Conservation (phyloP, 2,797 vertebrate genomes). For the Artibeus jamaicensis region DNA sequence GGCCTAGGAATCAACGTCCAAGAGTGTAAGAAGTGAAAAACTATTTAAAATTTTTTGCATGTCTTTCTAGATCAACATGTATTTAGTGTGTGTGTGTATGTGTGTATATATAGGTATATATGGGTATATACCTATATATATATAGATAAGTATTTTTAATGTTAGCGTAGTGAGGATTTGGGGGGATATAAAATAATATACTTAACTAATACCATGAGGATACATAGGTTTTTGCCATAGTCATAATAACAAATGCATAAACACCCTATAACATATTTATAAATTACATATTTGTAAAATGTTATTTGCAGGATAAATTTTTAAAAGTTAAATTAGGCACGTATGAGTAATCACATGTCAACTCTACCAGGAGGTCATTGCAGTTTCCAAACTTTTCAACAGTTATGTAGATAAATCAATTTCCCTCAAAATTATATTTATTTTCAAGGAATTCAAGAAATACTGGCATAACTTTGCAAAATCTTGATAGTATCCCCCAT, state of each 20-base stretch:
- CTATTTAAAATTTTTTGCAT: neutral
- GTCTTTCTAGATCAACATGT: neutral
- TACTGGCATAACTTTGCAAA: neutral
- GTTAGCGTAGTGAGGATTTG: no score
- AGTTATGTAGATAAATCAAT: neutral
- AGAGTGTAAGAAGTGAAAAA: neutral
- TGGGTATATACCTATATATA: no score
- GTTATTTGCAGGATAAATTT: neutral
- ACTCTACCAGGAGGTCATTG: neutral
- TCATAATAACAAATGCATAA: neutral
- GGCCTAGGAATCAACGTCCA: neutral
- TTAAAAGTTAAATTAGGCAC: neutral
- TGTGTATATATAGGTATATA: no score
- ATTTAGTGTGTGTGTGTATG: neutral
- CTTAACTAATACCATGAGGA: neutral
- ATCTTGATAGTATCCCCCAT: neutral
- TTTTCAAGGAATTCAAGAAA: neutral
- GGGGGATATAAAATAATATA: neutral
- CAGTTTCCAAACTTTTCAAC: neutral
- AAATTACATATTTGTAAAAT: neutral
- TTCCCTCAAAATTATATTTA: neutral
- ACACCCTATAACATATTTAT: neutral
- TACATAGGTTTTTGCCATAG: neutral
- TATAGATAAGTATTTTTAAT: neutral
- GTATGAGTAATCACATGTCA: neutral